A percentile compares a stretch with the other conserved stretches of the same genome.
These are phyloP conservation scores for Stenotaenia linearis DNA, from an alignment of 2,888 invertebrate species.

Conservation along the genomic window DNA sequence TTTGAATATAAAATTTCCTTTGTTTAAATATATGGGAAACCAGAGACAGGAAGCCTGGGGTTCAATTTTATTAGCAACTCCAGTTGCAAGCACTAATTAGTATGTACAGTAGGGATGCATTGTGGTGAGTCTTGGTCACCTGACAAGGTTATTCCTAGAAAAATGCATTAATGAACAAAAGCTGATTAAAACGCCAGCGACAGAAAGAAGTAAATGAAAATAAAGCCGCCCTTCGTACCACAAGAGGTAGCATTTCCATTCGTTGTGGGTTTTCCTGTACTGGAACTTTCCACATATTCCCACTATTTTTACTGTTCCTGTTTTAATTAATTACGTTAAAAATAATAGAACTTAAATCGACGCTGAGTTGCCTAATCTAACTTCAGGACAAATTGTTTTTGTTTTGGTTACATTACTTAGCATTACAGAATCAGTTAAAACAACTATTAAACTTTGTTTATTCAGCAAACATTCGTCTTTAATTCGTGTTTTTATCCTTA, in stretches of 20 bases:
- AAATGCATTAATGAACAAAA: neutral
- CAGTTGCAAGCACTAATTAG: neutral
- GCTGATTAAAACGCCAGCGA: neutral
- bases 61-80: neutral
- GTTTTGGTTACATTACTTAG: too few relatives aligned
- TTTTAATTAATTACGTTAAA: neutral
- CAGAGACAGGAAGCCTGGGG: neutral
- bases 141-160: neutral
- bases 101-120: neutral
- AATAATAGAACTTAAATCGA: neutral
- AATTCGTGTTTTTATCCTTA: constrained; percentile 45
- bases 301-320: neutral
- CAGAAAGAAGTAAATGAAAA: neutral
- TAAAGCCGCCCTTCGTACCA: neutral
- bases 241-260: neutral
- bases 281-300: neutral
- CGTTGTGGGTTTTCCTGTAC: neutral
- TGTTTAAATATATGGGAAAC: neutral
- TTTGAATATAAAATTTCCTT: neutral
- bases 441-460: too few relatives aligned
- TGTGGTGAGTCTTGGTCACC: neutral
- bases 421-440: too few relatives aligned
- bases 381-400: too few relatives aligned
- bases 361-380: too few relatives aligned
- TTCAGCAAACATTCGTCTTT: neutral